A percentile compares a stretch with the other conserved stretches of the same genome.
phyloP scores from a whole-genome alignment of 2,797 vertebrate species.

The Rousettus madagascariensis region DNA sequence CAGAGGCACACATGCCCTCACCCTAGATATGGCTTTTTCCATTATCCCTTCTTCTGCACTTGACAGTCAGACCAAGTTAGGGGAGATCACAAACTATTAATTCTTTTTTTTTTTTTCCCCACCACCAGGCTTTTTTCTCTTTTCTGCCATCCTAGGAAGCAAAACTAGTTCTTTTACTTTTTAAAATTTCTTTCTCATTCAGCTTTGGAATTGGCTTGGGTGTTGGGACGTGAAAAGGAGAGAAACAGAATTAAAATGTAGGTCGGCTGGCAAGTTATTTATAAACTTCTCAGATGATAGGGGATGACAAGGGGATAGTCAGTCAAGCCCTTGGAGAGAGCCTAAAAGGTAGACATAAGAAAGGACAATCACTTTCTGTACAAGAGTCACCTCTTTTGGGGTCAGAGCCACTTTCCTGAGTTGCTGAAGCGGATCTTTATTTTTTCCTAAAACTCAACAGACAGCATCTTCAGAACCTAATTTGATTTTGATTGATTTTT shows the following conservation, averaged over 20 bases:
- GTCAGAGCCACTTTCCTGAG: slow-evolving; percentile 56
- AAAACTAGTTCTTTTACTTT: not conserved
- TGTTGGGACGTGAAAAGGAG: not conserved
- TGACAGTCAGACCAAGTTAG: not conserved
- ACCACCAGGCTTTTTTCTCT: not conserved
- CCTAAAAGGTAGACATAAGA: not conserved
- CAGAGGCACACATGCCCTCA: rapidly evolving
- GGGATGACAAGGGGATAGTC: not conserved
- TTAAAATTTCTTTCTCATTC: not conserved
- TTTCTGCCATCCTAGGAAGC: not conserved
- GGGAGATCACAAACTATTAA: not conserved
- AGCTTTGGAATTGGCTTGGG: not conserved
- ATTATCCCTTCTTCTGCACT: not conserved
- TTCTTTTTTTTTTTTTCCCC: not conserved
- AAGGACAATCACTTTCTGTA: slow-evolving; percentile 28
- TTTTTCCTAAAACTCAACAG: slow-evolving; percentile 85
- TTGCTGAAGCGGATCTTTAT: slow-evolving; percentile 82
- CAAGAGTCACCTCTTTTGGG: slow-evolving; percentile 58
- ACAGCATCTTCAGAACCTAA: slow-evolving; percentile 86
- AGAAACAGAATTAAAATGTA: slow-evolving; percentile 47
- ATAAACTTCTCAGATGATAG: not conserved
- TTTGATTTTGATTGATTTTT: slow-evolving; percentile 90
- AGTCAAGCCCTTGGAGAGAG: not conserved
- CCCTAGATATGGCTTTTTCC: not conserved
- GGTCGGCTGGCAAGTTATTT: slow-evolving; percentile 39